Base-by-base conservation (phyloP, 1,140 invertebrate species). In the Lepidurus couesii region DNA sequence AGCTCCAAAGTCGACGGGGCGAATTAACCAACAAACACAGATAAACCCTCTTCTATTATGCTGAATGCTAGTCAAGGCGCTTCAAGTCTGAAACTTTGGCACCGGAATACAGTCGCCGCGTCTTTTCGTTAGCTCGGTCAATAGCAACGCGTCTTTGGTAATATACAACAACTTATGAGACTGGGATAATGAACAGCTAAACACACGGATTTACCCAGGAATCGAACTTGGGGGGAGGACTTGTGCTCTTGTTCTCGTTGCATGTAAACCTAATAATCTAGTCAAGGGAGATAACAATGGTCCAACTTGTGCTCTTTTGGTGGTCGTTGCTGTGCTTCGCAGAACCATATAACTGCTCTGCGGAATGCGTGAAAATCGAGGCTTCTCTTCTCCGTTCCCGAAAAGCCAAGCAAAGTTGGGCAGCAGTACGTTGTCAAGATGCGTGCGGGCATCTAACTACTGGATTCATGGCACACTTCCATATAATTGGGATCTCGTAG, bases 401-500 rank as follows among this genome's bases (percentile, higher is more conserved):
- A 34, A 34, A 2, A 34, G 34, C 34, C 34, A 34, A 34, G 34
- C 34, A 34, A 34, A 34, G 34, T 34, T 34, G 34, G 34, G 8
- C 21, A 11, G 13, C 16, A 65, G 13, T 13, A 16, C 21, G 13
- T 13, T 9, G 53, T 65, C 53, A 13, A 65, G 53, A 7, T 21
- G 53, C 21, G 16, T 7, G 13, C 6, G 6, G 53, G 53, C 45
- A n/a, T 21, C 21, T 65, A 65, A 65, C 53, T 65, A n/a, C 53
- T 81, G 78, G 79, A 78, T 85, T 96, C 95, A 84, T 96, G 95
- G 86, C 94, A 96, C 74, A 97, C 93, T 87, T 96, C 95, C 92
- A 96, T 95, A 87, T 96, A 97, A 85, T 95, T 93, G 7, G 94
- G 94, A 87, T 96, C 92, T 82, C 95, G 91, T 90, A 96, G 93